Evolutionary conservation across 2,888 invertebrate species (phyloP), one percentile per base, ranked within the genome.

Genomic region (Cephus pygmeus): DNA sequence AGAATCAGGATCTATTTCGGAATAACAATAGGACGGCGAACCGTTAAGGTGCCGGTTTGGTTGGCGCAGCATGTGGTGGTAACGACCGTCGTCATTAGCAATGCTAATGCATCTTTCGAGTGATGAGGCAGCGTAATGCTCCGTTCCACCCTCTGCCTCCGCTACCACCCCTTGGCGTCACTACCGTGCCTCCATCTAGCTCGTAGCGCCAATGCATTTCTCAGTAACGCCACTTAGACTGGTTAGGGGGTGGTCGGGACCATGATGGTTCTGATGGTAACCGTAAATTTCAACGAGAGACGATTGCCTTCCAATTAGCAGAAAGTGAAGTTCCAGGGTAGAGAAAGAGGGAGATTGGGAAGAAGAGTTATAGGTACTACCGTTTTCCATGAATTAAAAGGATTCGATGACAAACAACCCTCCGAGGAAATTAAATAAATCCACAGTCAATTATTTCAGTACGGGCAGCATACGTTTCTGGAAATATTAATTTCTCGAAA

Each of bases 31-130:
- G n/a, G 11, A 73, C 30, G 69, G 12, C 69, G 69, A 69, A 69
- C n/a, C 69, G 69, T 69, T 69, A 33, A 69, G 69, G 69, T 69
- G 69, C 31, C 3, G 31, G 77, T 73, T 35, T 36, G 69, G 75
- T 71, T 79, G 34, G 35, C 73, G 85, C 83, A 84, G 85, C 87
- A 88, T 87, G 86, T 87, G 88, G 85, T 81, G 86, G 89, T 89
- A 90, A 90, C 89, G 90, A 90, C 87, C 87, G 85, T 77, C 80
- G 88, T 89, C 88, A 90, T 90, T 90, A 90, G 90, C 90, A 90
- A 87, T 90, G 90, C 90, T 89, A 90, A 90, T 90, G 89, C 86
- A 87, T 85, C 86, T 88, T 90, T 88, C 90, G 89, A 88, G 88
- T 87, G 90, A 90, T 88, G 90, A 89, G 87, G 83, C 87, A 85